Evolutionary conservation across 2,797 vertebrate genomes (phyloP).

Genomic region (Anisognathus igniventris): DNA sequence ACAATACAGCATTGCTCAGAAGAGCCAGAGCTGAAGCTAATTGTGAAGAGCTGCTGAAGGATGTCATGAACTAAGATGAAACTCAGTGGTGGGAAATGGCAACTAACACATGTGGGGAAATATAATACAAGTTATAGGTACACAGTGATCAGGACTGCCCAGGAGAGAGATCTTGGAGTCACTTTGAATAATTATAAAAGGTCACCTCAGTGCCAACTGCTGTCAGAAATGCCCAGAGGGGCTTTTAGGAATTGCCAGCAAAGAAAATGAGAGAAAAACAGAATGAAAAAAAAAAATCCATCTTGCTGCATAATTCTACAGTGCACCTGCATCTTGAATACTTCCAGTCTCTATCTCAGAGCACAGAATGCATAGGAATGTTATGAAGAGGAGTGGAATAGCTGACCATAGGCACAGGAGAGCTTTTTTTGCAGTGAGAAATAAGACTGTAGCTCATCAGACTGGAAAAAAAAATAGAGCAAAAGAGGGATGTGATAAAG

Average conservation of each 20-base stretch:
- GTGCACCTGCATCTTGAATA: not conserved
- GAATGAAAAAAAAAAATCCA: not conserved
- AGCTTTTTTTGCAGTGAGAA: not conserved
- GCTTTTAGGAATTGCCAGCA: not conserved
- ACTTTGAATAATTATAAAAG: constrained; percentile 12
- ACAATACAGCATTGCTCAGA: not conserved
- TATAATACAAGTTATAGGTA: not conserved
- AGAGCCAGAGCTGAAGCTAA: not conserved
- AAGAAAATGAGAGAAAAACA: not conserved
- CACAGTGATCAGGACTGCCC: not conserved
- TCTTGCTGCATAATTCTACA: not conserved
- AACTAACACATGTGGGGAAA: not conserved
- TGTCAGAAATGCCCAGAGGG: not conserved
- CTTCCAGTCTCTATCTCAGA: not conserved
- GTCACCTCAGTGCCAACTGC: not conserved
- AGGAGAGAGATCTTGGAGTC: constrained; percentile 16
- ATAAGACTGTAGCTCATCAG: not conserved
- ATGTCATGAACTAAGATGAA: not conserved
- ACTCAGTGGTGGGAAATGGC: not conserved
- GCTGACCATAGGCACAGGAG: not conserved
- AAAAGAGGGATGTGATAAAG: not conserved
- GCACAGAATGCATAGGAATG: not conserved
- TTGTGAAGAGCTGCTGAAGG: not conserved
- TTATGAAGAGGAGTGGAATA: not conserved
- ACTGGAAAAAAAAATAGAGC: not conserved